Conservation (phyloP, 2,797 vertebrate species). For the Pristis pectinata region DNA sequence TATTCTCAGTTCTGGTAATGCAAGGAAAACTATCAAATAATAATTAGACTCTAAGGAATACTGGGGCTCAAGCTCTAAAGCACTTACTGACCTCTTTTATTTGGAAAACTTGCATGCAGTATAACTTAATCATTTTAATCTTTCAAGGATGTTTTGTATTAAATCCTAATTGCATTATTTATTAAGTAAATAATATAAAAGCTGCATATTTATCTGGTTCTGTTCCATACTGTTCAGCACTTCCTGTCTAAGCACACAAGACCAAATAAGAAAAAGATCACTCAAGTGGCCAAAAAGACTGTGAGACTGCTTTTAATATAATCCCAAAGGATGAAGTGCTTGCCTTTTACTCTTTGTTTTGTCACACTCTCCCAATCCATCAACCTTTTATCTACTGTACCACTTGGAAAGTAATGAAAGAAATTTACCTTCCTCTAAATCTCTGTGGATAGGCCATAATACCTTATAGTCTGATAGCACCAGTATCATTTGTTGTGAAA, state of each 20-base stretch:
- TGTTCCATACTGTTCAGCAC: neutral
- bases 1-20: constrained; percentile 19
- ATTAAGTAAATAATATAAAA: neutral
- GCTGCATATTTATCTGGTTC: neutral
- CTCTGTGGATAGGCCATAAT: neutral
- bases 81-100: neutral
- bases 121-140: neutral
- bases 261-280: neutral
- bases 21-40: neutral
- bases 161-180: constrained; percentile 3
- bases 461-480: neutral
- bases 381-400: neutral
- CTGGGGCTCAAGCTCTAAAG: neutral
- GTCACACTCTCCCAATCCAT: neutral
- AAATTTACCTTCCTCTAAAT: neutral
- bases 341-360: neutral
- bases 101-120: neutral
- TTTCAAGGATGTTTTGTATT: neutral
- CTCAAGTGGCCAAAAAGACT: neutral
- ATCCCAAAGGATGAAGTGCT: neutral
- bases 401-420: neutral
- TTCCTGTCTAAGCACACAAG: neutral
- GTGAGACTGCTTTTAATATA: neutral
- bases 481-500: neutral
- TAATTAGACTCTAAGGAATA: neutral